These are phyloP conservation scores for Drosophila putrida DNA, from an alignment of 2,888 invertebrate species.

Conservation along the genomic window DNA sequence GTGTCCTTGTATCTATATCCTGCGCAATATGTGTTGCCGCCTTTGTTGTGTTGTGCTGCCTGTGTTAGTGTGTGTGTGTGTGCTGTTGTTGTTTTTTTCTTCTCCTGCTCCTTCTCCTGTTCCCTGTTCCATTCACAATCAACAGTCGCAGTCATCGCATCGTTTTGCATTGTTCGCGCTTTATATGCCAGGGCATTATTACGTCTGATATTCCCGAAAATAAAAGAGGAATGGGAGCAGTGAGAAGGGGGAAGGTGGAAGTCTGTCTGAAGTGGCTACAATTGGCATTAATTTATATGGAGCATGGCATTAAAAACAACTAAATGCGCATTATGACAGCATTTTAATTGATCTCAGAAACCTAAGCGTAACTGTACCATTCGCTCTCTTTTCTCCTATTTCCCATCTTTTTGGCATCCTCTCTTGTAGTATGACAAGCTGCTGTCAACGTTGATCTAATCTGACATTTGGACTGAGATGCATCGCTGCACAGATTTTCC, in stretches of 20 bases:
- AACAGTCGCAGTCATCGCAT: slow-evolving; percentile 62
- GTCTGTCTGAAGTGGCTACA: slow-evolving; percentile 55
- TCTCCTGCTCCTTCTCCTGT: slow-evolving; percentile 30
- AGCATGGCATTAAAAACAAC: slow-evolving; percentile 57
- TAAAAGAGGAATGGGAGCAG: slow-evolving; percentile 22
- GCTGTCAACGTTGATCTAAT: slow-evolving; percentile 72
- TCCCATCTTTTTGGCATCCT: slow-evolving; percentile 14
- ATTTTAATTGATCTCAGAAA: slow-evolving; percentile 65
- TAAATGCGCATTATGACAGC: slow-evolving; percentile 75
- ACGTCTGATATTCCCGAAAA: slow-evolving; percentile 61
- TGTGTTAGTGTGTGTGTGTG: slow-evolving; percentile 2
- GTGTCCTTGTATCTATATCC: slow-evolving; percentile 64
- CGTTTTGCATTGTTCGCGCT: slow-evolving; percentile 64
- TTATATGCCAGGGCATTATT: slow-evolving; percentile 60
- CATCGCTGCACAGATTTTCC: slow-evolving; percentile 76
- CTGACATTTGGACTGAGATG: slow-evolving; percentile 76
- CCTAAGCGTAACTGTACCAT: slow-evolving; percentile 59
- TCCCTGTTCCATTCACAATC: slow-evolving; percentile 36
- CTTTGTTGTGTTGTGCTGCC: slow-evolving; percentile 63
- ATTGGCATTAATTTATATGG: slow-evolving; percentile 66
- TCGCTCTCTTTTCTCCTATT: slow-evolving; percentile 7
- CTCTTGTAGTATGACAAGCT: slow-evolving; percentile 25
- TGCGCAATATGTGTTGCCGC: slow-evolving; percentile 68
- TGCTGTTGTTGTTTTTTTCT: slow-evolving; percentile 26
- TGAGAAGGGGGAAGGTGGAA: slow-evolving; percentile 8